A percentile compares a stretch with the other conserved stretches of the same genome.
phyloP scores from a whole-genome alignment of 2,888 invertebrate genomes.

The Calameuta filiformis region DNA sequence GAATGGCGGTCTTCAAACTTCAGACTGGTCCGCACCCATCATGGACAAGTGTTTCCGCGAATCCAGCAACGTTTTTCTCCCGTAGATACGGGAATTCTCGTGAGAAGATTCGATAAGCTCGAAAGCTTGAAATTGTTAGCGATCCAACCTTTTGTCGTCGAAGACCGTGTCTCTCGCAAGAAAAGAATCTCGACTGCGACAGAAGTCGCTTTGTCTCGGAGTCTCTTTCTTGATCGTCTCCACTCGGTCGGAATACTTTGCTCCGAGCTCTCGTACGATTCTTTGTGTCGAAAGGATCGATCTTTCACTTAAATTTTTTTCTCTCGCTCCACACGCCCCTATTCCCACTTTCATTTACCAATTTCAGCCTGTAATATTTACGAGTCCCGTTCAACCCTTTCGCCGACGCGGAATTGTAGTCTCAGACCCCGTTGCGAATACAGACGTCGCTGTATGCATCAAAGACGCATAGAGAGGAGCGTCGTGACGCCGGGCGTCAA shows the following conservation, averaged over 20 bases:
- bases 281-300: background rate
- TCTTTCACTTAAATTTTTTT: background rate
- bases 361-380: too few relatives aligned
- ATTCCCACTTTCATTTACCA: background rate
- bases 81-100: too few relatives aligned
- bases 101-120: too few relatives aligned
- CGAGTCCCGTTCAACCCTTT: too few relatives aligned
- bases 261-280: background rate
- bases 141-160: background rate
- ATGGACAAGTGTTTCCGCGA: slow-evolving; percentile 19
- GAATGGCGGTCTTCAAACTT: too few relatives aligned
- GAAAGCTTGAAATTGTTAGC: background rate
- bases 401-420: too few relatives aligned
- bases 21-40: background rate
- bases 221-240: slow-evolving; percentile 7
- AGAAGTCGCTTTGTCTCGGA: slow-evolving; percentile 29
- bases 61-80: background rate
- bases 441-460: too few relatives aligned
- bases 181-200: slow-evolving; percentile 12
- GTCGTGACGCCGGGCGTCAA: too few relatives aligned
- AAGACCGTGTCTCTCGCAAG: background rate
- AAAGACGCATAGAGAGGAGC: too few relatives aligned
- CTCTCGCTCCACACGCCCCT: background rate
- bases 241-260: slow-evolving; percentile 17
- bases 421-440: too few relatives aligned